phyloP scores from a whole-genome alignment of 2,888 invertebrate genomes.

The Pristionchus mayeri region DNA sequence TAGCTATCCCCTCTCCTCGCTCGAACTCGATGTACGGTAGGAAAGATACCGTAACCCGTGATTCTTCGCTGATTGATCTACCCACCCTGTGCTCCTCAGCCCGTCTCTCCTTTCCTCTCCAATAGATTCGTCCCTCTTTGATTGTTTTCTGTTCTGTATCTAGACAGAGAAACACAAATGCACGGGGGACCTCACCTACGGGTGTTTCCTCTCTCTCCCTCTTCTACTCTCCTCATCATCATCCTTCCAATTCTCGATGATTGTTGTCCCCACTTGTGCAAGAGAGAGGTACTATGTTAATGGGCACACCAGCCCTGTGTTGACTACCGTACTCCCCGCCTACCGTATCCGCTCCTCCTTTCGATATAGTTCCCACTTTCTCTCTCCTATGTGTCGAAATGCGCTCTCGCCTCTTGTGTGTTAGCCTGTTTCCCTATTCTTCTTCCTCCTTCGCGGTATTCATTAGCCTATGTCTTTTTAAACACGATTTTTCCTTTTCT shows the following conservation, averaged over 20 bases:
- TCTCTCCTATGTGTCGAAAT: constrained; percentile 16
- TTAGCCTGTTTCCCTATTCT: background rate
- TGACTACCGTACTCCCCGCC: too few relatives aligned
- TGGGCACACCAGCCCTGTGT: background rate
- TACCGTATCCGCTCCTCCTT: too few relatives aligned
- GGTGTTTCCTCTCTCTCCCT: background rate
- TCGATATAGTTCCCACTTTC: background rate
- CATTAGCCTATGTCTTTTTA: background rate
- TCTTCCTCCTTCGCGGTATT: background rate
- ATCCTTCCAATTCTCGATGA: background rate
- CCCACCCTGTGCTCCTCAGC: background rate
- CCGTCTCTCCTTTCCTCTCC: background rate
- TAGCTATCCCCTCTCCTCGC: background rate
- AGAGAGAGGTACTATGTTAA: background rate
- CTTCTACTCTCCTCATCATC: background rate
- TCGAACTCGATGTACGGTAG: background rate
- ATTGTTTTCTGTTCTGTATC: background rate
- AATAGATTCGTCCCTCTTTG: constrained; percentile 12
- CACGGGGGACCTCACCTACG: constrained; percentile 16
- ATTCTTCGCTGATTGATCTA: background rate
- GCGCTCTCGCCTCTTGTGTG: too few relatives aligned
- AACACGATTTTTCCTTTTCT: background rate
- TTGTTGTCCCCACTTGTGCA: background rate
- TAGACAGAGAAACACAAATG: too few relatives aligned
- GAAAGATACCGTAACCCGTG: too few relatives aligned